phyloP scores from a whole-genome alignment of 2,113 vertebrate species.

The Sminthopsis crassicaudata region DNA sequence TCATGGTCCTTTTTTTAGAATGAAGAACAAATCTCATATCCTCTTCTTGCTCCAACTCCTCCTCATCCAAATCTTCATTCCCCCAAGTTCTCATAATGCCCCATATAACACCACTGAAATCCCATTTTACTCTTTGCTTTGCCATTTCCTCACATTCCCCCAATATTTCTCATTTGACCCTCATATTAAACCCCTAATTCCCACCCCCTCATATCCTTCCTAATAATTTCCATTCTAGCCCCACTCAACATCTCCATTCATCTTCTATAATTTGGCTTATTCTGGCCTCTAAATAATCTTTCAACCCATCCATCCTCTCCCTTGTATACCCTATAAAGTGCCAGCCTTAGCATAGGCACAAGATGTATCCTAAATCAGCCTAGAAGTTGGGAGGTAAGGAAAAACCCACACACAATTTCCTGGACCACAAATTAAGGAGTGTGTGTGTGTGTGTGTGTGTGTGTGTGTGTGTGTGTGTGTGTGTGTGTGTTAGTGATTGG shows the following conservation, averaged over 20 bases:
- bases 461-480: no score
- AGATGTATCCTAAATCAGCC: no score
- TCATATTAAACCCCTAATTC: neutral
- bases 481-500: no score
- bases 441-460: no score
- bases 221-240: neutral
- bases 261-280: neutral
- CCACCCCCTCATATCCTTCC: neutral
- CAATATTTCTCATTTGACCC: neutral
- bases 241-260: neutral
- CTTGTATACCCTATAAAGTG: neutral
- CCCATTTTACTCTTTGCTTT: neutral
- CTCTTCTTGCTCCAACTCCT: neutral
- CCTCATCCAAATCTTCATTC: neutral
- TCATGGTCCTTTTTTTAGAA: no score
- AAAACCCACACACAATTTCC: no score
- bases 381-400: no score
- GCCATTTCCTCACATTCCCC: neutral
- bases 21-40: neutral
- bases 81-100: neutral
- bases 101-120: neutral
- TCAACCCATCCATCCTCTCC: neutral
- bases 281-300: neutral
- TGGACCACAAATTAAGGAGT: no score
- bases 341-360: constrained; percentile 8